Percentiles rank a stretch among this genome's conserved stretches.
Evolutionary conservation across 2,113 vertebrate species (phyloP).

Genomic region (Solea solea): DNA sequence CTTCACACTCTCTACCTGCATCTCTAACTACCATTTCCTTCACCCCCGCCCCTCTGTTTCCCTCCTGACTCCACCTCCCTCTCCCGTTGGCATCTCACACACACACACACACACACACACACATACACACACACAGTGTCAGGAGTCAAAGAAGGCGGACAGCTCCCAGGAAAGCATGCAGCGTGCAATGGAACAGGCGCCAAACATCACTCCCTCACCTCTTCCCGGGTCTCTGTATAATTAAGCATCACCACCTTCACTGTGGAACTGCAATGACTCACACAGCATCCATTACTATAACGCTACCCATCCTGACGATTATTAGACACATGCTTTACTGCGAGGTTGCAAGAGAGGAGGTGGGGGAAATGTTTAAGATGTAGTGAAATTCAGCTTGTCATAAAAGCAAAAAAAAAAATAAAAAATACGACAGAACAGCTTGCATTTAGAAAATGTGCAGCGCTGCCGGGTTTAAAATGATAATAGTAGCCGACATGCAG

Average conservation of each 20-base stretch:
- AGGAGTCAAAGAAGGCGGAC: slow-evolving; percentile 62
- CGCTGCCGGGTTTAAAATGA: slow-evolving; percentile 42
- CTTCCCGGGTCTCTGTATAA: slow-evolving; percentile 52
- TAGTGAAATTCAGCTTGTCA: slow-evolving; percentile 2
- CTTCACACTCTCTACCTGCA: background rate
- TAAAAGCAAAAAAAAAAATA: slow-evolving; percentile 31
- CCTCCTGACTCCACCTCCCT: slow-evolving; percentile 21
- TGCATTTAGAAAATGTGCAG: slow-evolving; percentile 24
- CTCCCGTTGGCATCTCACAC: slow-evolving; percentile 34
- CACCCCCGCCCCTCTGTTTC: background rate
- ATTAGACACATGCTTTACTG: slow-evolving; percentile 33
- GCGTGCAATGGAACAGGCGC: slow-evolving; percentile 38
- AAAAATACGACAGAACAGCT: slow-evolving; percentile 36
- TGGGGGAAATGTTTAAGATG: slow-evolving; percentile 1
- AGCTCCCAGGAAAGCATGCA: slow-evolving; percentile 46
- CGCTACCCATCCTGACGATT: slow-evolving; percentile 37
- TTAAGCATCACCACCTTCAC: slow-evolving; percentile 64
- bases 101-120: slow-evolving; percentile 22
- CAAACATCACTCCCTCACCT: background rate
- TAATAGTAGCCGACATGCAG: slow-evolving; percentile 11
- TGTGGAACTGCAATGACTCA: slow-evolving; percentile 49
- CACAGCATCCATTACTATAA: slow-evolving; percentile 44
- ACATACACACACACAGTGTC: slow-evolving; percentile 33
- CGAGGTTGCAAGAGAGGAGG: background rate
- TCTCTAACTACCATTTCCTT: slow-evolving; percentile 3